Evolutionary conservation across 2,113 vertebrate species (phyloP).

Genomic region (Anoura caudifer): DNA sequence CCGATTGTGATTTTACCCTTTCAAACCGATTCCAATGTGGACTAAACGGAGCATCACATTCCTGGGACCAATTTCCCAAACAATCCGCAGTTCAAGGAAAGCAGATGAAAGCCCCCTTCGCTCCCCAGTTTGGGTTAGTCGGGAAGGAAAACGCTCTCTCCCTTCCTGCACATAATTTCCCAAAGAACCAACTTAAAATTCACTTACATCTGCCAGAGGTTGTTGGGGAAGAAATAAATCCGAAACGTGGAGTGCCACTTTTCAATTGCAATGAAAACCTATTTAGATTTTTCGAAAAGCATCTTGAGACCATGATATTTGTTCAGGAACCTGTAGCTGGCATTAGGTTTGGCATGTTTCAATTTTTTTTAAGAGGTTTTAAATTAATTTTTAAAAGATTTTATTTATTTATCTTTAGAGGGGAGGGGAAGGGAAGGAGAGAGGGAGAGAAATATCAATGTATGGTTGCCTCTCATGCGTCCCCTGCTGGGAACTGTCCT

Average conservation of each 20-base stretch:
- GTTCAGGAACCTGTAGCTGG: background rate
- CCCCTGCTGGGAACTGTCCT: too few relatives aligned
- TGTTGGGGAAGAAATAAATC: background rate
- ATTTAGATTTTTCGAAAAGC: slow-evolving; percentile 21
- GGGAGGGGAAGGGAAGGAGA: too few relatives aligned
- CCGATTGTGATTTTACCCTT: slow-evolving; percentile 64
- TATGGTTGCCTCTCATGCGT: too few relatives aligned
- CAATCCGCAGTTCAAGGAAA: slow-evolving; percentile 34
- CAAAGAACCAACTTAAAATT: slow-evolving; percentile 52
- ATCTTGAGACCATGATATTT: background rate
- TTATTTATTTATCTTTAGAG: too few relatives aligned
- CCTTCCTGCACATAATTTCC: slow-evolving; percentile 31
- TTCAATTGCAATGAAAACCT: slow-evolving; percentile 13
- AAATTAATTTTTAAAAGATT: too few relatives aligned
- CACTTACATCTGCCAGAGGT: slow-evolving; percentile 31
- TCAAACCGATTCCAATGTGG: slow-evolving; percentile 55
- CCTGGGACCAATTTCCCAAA: slow-evolving; percentile 59
- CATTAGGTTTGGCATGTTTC: background rate
- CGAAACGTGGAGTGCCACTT: background rate
- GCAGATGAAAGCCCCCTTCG: slow-evolving; percentile 53
- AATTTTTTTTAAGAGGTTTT: too few relatives aligned
- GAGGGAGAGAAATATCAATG: too few relatives aligned
- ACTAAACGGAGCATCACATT: slow-evolving; percentile 66
- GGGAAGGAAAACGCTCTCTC: slow-evolving; percentile 63
- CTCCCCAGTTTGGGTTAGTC: slow-evolving; percentile 38